A percentile compares a stretch with the other conserved stretches of the same genome.
These are phyloP conservation scores for Lamprologus ornatipinnis DNA, from an alignment of 2,113 vertebrate genomes.

Conservation along the genomic window DNA sequence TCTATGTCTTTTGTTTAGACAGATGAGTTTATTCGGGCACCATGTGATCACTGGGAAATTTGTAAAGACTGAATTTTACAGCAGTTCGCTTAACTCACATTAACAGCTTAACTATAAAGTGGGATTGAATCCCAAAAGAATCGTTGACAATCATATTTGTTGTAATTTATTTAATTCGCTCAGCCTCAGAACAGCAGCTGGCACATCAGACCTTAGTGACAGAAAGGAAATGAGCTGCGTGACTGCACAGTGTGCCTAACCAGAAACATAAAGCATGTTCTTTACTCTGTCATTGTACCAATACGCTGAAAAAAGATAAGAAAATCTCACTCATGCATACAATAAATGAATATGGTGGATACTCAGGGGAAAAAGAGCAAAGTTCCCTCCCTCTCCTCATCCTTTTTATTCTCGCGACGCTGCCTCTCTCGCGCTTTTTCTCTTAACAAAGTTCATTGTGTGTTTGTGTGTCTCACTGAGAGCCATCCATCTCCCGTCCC, in stretches of 20 bases:
- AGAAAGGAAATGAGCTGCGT: not conserved
- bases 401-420: not conserved
- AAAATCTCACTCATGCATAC: fast-evolving
- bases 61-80: not conserved
- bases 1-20: not conserved
- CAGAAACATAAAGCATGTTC: not conserved
- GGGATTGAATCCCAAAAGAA: not conserved
- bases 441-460: not conserved
- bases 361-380: not conserved
- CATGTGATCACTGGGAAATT: not conserved
- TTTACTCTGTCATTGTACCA: not conserved
- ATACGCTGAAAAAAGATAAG: not conserved
- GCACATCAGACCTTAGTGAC: not conserved
- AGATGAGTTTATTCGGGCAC: not conserved
- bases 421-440: not conserved
- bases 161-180: not conserved
- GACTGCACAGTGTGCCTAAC: not conserved
- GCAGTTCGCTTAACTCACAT: not conserved
- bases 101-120: not conserved
- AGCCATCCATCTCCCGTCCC: slow-evolving; percentile 35
- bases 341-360: not conserved
- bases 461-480: not conserved
- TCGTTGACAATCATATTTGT: not conserved
- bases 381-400: not conserved
- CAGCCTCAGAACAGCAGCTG: not conserved